Base-by-base conservation (phyloP, 2,888 invertebrate species). In the Lithophane ornitopus region DNA sequence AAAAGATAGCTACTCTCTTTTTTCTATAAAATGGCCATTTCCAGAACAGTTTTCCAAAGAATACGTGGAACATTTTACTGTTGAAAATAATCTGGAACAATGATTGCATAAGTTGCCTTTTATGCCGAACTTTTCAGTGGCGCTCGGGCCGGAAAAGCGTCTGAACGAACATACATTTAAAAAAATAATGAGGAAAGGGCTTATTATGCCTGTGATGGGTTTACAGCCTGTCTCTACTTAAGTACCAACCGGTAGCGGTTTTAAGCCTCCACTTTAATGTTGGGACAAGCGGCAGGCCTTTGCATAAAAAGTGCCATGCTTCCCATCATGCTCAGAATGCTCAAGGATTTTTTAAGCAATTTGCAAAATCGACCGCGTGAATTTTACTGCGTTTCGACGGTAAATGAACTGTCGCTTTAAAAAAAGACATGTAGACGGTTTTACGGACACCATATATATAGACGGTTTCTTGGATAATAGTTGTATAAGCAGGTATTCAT, bases 151-250 rank as follows among this genome's bases (percentile, higher is more conserved):
- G 54, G 56, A 63, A 69, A 61, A 39, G 22, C 26, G 41, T 56
- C 56, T 19, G 65, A 46, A 22, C 46, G 67, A 74, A 58, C n/a
- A 69, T 52, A 41, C 61, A 52, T 80, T 81, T 54, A 70, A 85
- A 84, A 78, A 80, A 68, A 80, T 80, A 80, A 81, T 80, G 80
- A 80, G 59, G 63, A 41, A 63, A 59, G 68, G 54, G 52, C 74
- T 81, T 84, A 74, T 84, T 80, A 74, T 74, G 80, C 54, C 61
- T 46, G 68, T 80, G 84, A 84, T 80, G 81, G 80, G 59, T 74
- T 66, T 69, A 80, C 74, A 84, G 69, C 74, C 81, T 84, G 84
- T 84, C 84, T 73, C 63, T 80, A n/a, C 84, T 67, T 52, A 84
- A 81, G 75, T 70, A 80, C 59, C 83, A 61, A 75, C 76, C 76